These are phyloP conservation scores for Kryptopterus vitreolus DNA, from an alignment of 2,797 vertebrate genomes.

Conservation along the genomic window DNA sequence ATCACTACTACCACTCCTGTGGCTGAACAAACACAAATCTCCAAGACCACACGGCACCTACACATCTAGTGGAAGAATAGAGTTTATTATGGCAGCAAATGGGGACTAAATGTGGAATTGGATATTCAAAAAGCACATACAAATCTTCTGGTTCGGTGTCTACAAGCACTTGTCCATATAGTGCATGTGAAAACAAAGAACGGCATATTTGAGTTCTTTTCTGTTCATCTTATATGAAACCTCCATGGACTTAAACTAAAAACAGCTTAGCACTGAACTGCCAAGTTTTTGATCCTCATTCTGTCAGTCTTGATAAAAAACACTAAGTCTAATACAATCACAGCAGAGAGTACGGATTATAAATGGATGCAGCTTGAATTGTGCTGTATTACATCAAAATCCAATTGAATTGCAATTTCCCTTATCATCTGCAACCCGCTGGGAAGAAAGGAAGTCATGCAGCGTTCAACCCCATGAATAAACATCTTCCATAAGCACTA, in stretches of 20 bases:
- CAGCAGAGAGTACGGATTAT: background rate
- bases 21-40: too few relatives aligned
- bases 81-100: too few relatives aligned
- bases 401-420: background rate
- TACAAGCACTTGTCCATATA: too few relatives aligned
- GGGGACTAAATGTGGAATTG: too few relatives aligned
- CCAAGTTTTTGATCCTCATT: background rate
- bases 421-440: background rate
- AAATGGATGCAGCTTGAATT: background rate
- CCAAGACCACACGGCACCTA: too few relatives aligned
- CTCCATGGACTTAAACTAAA: background rate
- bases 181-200: background rate
- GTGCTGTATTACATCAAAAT: background rate
- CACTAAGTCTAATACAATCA: background rate
- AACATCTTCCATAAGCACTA: too few relatives aligned
- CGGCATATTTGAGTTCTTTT: background rate
- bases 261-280: background rate
- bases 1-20: too few relatives aligned
- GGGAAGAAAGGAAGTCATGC: background rate
- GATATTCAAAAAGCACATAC: too few relatives aligned
- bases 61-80: too few relatives aligned
- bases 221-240: background rate
- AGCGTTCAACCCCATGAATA: background rate
- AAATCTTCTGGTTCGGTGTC: too few relatives aligned
- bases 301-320: background rate